Evolutionary conservation across 2,113 vertebrate genomes (phyloP).

Genomic region (Osmerus mordax): DNA sequence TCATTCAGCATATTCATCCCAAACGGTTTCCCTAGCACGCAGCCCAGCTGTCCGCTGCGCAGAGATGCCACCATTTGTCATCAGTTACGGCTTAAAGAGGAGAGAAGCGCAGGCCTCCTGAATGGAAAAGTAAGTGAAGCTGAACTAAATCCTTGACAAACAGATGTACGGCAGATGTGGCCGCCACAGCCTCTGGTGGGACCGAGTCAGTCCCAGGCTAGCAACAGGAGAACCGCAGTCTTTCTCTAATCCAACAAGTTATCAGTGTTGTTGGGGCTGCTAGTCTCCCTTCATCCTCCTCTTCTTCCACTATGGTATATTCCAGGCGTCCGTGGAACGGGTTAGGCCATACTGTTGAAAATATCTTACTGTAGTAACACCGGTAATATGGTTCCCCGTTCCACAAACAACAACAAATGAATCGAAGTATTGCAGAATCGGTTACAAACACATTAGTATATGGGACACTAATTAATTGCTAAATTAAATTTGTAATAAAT

Average conservation of each 20-base stretch:
- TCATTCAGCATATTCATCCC: slow-evolving; percentile 29
- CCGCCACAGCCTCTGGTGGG: slow-evolving; percentile 50
- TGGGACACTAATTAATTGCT: too few species aligned
- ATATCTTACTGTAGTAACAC: too few species aligned
- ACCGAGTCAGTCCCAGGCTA: slow-evolving; percentile 25
- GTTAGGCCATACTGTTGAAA: too few species aligned
- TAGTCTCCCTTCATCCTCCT: not conserved
- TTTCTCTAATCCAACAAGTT: slow-evolving; percentile 4
- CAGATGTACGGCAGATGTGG: slow-evolving; percentile 70
- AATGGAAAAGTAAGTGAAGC: slow-evolving; percentile 60
- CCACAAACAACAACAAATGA: too few species aligned
- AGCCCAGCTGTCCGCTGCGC: slow-evolving; percentile 44
- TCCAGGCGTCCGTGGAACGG: too few species aligned
- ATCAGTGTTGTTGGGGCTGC: not conserved
- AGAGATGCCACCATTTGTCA: slow-evolving; percentile 52
- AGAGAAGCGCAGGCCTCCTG: slow-evolving; percentile 30
- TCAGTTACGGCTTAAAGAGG: slow-evolving; percentile 41
- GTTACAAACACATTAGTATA: too few species aligned
- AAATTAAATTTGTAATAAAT: too few species aligned
- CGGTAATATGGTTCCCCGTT: too few species aligned
- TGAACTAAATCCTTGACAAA: slow-evolving; percentile 63
- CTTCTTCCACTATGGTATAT: not conserved
- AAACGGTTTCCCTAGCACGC: slow-evolving; percentile 31
- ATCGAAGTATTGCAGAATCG: too few species aligned
- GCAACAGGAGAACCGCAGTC: slow-evolving; percentile 5